These are phyloP conservation scores for Grus americana DNA, from an alignment of 2,113 vertebrate genomes.

Conservation along the genomic window DNA sequence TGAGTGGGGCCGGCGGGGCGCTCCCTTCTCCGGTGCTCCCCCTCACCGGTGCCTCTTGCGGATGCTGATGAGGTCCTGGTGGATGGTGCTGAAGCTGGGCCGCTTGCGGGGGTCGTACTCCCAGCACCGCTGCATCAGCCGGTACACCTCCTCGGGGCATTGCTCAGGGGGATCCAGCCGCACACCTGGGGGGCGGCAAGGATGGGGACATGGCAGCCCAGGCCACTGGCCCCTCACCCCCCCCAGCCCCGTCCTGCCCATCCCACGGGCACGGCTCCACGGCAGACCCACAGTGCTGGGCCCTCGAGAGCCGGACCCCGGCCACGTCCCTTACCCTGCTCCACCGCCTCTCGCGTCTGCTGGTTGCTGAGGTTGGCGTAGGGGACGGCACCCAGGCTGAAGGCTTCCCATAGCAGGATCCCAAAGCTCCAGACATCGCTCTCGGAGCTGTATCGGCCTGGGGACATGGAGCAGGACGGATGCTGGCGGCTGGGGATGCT, in stretches of 20 bases:
- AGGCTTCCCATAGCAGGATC: slow-evolving; percentile 92
- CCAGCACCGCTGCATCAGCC: slow-evolving; percentile 92
- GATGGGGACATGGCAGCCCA: background rate
- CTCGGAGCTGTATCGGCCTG: slow-evolving; percentile 91
- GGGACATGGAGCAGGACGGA: background rate
- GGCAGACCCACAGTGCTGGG: accelerated
- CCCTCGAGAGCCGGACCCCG: too few species aligned
- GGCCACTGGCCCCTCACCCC: accelerated
- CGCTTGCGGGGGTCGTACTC: slow-evolving; percentile 83
- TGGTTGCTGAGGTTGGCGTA: slow-evolving; percentile 92
- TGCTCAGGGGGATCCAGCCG: slow-evolving; percentile 81
- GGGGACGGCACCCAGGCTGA: slow-evolving; percentile 87
- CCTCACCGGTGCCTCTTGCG: slow-evolving; percentile 73
- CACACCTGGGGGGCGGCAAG: slow-evolving; percentile 72
- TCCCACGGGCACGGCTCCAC: accelerated
- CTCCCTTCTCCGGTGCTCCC: accelerated
- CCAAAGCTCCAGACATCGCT: slow-evolving; percentile 98
- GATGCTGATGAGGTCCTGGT: slow-evolving; percentile 78
- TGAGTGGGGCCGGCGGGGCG: background rate
- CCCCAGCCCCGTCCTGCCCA: accelerated
- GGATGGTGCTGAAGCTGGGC: slow-evolving; percentile 82
- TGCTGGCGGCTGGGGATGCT: background rate
- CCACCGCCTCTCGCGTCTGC: slow-evolving; percentile 88
- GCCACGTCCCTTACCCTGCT: slow-evolving; percentile 76
- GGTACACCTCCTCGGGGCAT: slow-evolving; percentile 86